A percentile compares a stretch with the other conserved stretches of the same genome.
Conservation (phyloP, 2,888 invertebrate genomes). For the Torymus auratus region DNA sequence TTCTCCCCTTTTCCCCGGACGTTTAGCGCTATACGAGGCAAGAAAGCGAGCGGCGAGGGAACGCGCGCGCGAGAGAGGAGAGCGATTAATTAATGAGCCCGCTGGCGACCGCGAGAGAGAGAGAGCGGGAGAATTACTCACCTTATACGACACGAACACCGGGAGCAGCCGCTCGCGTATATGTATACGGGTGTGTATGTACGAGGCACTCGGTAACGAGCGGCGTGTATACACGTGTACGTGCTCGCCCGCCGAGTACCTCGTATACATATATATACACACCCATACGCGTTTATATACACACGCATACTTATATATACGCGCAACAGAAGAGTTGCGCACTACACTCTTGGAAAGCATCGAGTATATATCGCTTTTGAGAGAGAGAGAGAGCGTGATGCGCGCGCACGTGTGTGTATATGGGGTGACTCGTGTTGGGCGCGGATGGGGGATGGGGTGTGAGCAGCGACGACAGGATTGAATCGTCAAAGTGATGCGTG, state of each 20-base stretch:
- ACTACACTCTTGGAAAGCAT: not conserved
- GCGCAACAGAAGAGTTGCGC: not conserved
- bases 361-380: not conserved
- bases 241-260: conserved; percentile 30
- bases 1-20: not conserved
- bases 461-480: conserved; percentile 23
- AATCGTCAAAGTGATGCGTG: conserved; percentile 42
- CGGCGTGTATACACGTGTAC: conserved; percentile 52
- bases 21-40: no score
- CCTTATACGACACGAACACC: conserved; percentile 17
- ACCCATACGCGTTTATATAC: not conserved
- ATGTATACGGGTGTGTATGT: not conserved
- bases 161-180: conserved; percentile 11
- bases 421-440: no score
- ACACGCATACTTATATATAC: not conserved
- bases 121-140: conserved; percentile 7
- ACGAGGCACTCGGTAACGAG: conserved; percentile 36
- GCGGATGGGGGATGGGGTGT: not conserved
- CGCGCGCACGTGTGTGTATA: no score
- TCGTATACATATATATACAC: not conserved
- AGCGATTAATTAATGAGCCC: conserved; percentile 51
- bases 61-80: not conserved
- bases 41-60: no score
- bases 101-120: not conserved
- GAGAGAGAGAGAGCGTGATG: not conserved